phyloP scores from a whole-genome alignment of 2,888 invertebrate species.

The Macrosiphum euphorbiae region DNA sequence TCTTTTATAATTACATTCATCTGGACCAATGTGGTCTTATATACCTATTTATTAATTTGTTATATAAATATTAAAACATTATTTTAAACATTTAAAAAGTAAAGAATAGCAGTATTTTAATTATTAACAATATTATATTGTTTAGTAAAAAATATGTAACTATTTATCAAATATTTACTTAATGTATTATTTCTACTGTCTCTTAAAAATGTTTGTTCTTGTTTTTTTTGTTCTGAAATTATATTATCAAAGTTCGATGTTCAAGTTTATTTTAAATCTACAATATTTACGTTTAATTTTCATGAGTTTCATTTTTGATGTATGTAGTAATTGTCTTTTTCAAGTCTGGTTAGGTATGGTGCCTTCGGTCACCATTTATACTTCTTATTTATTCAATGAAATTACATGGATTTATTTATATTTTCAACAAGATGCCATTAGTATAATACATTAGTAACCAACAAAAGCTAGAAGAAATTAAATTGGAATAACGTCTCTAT shows the following conservation, averaged over 20 bases:
- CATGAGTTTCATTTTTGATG: neutral
- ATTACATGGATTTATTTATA: neutral
- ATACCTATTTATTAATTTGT: neutral
- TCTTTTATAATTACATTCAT: neutral
- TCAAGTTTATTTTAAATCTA: neutral
- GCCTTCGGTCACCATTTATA: neutral
- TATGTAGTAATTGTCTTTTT: neutral
- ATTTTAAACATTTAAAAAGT: neutral
- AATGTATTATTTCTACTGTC: neutral
- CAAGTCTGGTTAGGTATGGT: neutral
- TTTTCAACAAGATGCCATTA: neutral
- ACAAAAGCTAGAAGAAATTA: neutral
- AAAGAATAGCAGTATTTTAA: neutral
- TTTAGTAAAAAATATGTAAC: neutral
- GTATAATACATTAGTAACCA: neutral
- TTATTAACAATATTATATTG: neutral
- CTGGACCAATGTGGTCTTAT: neutral
- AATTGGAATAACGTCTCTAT: neutral
- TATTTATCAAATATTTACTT: neutral
- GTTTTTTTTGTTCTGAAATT: neutral
- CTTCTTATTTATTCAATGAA: neutral
- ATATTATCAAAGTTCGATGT: neutral
- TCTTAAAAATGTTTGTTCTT: neutral
- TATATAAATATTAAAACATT: neutral
- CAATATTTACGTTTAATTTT: neutral